Evolutionary conservation across 2,888 invertebrate species (phyloP), one percentile per base, ranked within the genome.

Genomic region (Hyposoter dolosus): DNA sequence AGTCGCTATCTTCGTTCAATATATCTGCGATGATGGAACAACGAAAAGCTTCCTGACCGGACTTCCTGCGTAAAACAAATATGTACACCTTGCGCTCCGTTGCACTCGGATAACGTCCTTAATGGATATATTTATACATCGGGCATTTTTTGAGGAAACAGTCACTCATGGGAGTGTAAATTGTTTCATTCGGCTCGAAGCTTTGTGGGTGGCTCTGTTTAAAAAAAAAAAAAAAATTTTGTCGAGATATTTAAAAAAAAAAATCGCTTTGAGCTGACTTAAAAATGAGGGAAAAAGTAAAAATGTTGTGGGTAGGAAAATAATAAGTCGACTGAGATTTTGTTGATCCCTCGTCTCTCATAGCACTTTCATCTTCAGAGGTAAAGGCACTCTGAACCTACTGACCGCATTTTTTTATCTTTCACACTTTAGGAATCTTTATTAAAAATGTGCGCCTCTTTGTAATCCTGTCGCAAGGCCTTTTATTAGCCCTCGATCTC

Each of bases 381-480:
- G 35, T 35, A 19, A n/a, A 15, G 4, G 10, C 35, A 53, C 35
- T 56, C 12, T 35, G 15, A 35, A 32, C 56, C 35, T 40, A n/a
- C 53, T 35, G 32, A 40, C 72, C 56, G 12, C 72, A 40, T 35
- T 74, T 74, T 72, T 56, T 74, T 56, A 40, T 53, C 9, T 19
- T 53, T 56, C 56, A n/a, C 15, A 32, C 35, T 50, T 19, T 12
- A 72, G 40, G 53, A n/a, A 32, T 9, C 28, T 10, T 19, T 19
- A 35, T 53, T 10, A 3, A 35, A 53, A 5, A 35, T 35, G 32
- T 53, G 1, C 19, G 1, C 19, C 56, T 72, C n/a, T 19, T 17
- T n/a, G 32, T 19, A 9, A 19, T 10, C n/a, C 1, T 68, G 0
- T 43, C 68, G 15, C 45, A 45, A 68, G 2, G 68, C 6, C 15